Evolutionary conservation across 2,113 vertebrate genomes (phyloP).

Genomic region (Protomyctophum bolini): DNA sequence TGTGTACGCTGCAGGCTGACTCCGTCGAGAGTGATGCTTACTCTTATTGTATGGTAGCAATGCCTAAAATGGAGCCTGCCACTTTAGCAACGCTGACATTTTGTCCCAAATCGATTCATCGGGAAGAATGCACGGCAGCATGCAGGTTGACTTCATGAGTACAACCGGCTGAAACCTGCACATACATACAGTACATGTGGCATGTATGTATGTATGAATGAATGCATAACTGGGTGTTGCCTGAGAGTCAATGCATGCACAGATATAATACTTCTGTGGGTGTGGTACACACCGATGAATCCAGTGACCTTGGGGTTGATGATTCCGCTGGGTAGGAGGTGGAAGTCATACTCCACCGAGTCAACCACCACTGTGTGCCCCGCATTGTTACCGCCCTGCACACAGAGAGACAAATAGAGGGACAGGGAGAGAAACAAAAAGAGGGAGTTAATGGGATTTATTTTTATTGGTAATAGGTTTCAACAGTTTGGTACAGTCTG

Average conservation of each 20-base stretch:
- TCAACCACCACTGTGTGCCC: constrained; percentile 98
- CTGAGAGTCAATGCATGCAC: neutral
- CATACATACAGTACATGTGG: neutral
- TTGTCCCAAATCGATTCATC: neutral
- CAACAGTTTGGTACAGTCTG: too few species aligned
- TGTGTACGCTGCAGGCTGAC: constrained; percentile 55
- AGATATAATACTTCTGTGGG: neutral
- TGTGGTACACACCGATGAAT: constrained; percentile 90
- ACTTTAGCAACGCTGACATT: constrained; percentile 5
- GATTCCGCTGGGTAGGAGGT: constrained; percentile 98
- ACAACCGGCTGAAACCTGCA: neutral
- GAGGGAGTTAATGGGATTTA: neutral
- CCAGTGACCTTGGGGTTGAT: constrained; percentile 98
- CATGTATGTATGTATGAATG: too few species aligned
- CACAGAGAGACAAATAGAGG: constrained; percentile 1
- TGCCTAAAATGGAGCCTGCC: constrained; percentile 16
- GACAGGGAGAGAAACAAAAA: constrained; percentile 7
- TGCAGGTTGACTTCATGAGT: neutral
- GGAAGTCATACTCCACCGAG: constrained; percentile 97
- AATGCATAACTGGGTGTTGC: constrained; percentile 11
- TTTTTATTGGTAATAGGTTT: too few species aligned
- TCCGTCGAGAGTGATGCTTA: constrained; percentile 27
- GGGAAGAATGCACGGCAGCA: neutral
- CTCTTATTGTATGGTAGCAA: constrained; percentile 9
- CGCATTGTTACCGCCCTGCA: constrained; percentile 96